Evolutionary conservation across 2,888 invertebrate species (phyloP), one percentile per base, ranked within the genome.

Genomic region (Hylaea fasciaria): DNA sequence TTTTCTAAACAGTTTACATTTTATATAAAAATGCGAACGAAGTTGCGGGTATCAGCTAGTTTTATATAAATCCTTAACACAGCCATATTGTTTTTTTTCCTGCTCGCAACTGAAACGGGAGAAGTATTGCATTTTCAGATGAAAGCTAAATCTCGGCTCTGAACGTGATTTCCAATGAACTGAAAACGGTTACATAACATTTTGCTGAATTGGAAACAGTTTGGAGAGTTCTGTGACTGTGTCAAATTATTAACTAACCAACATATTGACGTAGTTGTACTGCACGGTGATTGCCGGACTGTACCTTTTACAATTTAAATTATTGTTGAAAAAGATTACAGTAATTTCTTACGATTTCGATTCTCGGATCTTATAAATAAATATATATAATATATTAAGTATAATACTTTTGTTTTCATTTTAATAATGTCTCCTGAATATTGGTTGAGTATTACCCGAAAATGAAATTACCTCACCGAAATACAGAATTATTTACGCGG

Each of bases 1-100:
- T n/a, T n/a, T n/a, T n/a, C n/a, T n/a, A n/a, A n/a, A n/a, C n/a
- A n/a, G n/a, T n/a, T n/a, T n/a, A n/a, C n/a, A n/a, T n/a, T n/a
- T n/a, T n/a, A n/a, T n/a, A n/a, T n/a, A n/a, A n/a, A n/a, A n/a
- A n/a, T n/a, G n/a, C n/a, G n/a, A n/a, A n/a, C n/a, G n/a, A n/a
- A n/a, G n/a, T n/a, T n/a, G n/a, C n/a, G n/a, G n/a, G n/a, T n/a
- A n/a, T n/a, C n/a, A n/a, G n/a, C n/a, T n/a, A n/a, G n/a, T n/a
- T 32, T 9, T 10, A 72, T 77, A 77, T 74, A 76, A 69, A 68
- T 74, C 66, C 62, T 60, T 68, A 69, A 73, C 71, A 73, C 62
- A 47, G 52, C 57, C 64, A 68, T 73, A 77, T 76, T 79, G 72
- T 75, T 77, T 77, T 73, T n/a, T 71, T 72, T 65, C 58, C 54